Base-by-base conservation (phyloP, 2,797 vertebrate species). In the Schizothorax lantsangensis region DNA sequence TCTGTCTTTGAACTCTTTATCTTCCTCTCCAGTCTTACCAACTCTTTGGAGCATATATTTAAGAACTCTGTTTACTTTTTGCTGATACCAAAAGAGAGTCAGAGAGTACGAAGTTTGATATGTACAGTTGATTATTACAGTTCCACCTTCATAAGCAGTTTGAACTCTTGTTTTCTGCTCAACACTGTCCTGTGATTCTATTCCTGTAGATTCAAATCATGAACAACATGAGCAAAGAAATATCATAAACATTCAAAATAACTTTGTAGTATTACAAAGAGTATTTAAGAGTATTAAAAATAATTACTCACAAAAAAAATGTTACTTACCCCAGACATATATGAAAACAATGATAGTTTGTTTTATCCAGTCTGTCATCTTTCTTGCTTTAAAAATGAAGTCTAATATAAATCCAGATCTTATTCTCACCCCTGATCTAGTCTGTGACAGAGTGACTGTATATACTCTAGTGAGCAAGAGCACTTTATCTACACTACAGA, bases 61-160 rank as follows among this genome's bases (percentile, higher is more conserved):
- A 19, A 45, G 73, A 3, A 11, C 45, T 21, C 26, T 14, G 26
- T 75, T 75, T 33, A 5, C 1, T 49, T 75, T 75, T 75, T 75
- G 73, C 73, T 33, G 73, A 26, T 75, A 75, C 73, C 45, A 75
- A 19, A 52, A 75, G 26, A 75, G 45, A 19, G 73, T 75, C 8
- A 26, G 45, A 4, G 45, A n/a, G n/a, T n/a, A n/a, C n/a, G n/a
- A n/a, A n/a, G 15, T 52, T 75, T 33, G 45, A 75, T 75, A 75
- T 52, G 73, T 52, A 5, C 73, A 75, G 73, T 52, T 49, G 26
- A 75, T 75, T 33, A 30, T 33, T 33, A 52, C 73, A 52, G 45
- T 9, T 52, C 17, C 26, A 21, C 15, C 26, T 75, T 52, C 73
- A 75, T 19, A 17, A 52, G 17, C 73, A 52, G 73, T 75, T 19